Evolutionary conservation across 2,797 vertebrate genomes (phyloP).

Genomic region (Babyrousa celebensis): DNA sequence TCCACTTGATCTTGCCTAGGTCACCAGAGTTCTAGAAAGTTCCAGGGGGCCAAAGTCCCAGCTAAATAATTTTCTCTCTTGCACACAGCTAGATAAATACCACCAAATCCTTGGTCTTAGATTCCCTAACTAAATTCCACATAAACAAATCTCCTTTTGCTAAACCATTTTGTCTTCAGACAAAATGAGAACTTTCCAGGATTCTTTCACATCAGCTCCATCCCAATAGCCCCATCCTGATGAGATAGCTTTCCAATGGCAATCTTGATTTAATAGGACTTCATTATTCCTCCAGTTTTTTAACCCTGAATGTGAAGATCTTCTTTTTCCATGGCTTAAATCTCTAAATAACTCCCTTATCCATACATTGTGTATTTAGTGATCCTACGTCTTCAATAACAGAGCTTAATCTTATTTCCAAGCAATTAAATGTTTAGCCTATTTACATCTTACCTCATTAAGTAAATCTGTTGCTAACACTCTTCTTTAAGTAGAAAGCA

Average conservation of each 20-base stretch:
- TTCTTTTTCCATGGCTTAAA: conserved; percentile 25
- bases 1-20: not conserved
- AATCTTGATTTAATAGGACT: conserved; percentile 5
- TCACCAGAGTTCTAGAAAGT: not conserved
- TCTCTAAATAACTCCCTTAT: not conserved
- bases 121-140: conserved; percentile 43
- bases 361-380: not conserved
- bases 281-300: conserved; percentile 33
- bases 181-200: conserved; percentile 37
- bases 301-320: not conserved
- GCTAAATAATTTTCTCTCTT: conserved; percentile 51
- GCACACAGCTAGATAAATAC: conserved; percentile 5
- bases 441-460: not conserved
- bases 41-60: not conserved
- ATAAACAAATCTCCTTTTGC: conserved; percentile 16
- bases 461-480: not conserved
- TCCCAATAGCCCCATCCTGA: not conserved
- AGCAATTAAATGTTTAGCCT: not conserved
- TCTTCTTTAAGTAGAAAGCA: not conserved
- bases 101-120: conserved; percentile 56
- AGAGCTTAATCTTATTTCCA: conserved; percentile 51
- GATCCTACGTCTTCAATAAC: not conserved
- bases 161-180: conserved; percentile 55
- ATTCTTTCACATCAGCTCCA: not conserved
- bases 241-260: not conserved